Evolutionary conservation across 2,888 invertebrate species (phyloP), one percentile per base, ranked within the genome.

Genomic region (Craniophora ligustri): DNA sequence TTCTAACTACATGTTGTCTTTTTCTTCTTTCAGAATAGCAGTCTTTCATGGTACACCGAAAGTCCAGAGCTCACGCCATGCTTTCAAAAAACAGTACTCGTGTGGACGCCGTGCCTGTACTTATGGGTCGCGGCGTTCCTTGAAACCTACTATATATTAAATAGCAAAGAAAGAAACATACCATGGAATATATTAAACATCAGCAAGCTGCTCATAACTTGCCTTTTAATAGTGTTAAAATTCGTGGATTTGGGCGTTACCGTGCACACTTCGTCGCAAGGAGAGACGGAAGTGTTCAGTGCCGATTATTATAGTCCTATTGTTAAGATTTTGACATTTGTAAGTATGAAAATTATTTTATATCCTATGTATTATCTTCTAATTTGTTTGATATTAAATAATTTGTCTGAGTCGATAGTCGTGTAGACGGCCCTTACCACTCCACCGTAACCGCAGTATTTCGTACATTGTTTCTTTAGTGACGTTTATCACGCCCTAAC

Each of bases 41-140:
- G 95, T 68, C 81, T 95, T 75, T 95, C 97, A 50, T 98, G 98
- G 98, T 84, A 96, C 79, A 96, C 98, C 13, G 93, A 95, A 5
- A 94, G 96, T 86, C 99, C 98, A 28, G 96, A 97, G 82, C 94
- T 99, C 70, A 97, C 99, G 62, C 95, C 95, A 82, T 99, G 99
- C 88, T 98, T 99, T 88, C 97, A 98, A 89, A 96, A 97, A 85
- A 98, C 99, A 0, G 96, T 97, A 0, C 89, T 99, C 19, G 94
- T 98, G 41, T 99, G 99, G 98, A 89, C 95, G 26, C 99, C 99
- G 0, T 98, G 98, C 86, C 94, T 95, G 42, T 97, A 97, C 85
- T 92, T 98, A 11, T 98, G 98, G 97, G 70, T 95, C 0, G 95
- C 97, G 74, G 94, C 96, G 4, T 90, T 96, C 28, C 90, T 98